These are phyloP conservation scores for Imbricaverruca yamaguchii DNA, from an alignment of 2,888 invertebrate species.

Conservation along the genomic window DNA sequence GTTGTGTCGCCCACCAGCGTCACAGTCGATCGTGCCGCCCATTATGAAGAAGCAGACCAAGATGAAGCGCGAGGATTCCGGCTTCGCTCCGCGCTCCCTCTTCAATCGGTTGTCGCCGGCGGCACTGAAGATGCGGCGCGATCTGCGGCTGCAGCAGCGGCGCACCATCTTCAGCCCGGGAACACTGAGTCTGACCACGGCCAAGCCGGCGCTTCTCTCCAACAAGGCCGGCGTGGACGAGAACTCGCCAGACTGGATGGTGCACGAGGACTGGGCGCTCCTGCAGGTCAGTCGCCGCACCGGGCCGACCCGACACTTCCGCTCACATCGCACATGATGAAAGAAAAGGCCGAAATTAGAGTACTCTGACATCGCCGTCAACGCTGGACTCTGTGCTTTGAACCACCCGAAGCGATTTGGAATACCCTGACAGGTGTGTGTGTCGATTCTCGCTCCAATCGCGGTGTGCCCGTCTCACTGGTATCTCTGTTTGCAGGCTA, in stretches of 20 bases:
- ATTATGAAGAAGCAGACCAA: constrained; percentile 49
- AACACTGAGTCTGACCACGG: constrained; percentile 34
- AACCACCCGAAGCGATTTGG: constrained; percentile 1
- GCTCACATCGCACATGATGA: background rate
- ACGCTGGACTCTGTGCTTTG: constrained; percentile 16
- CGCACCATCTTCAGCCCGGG: constrained; percentile 29
- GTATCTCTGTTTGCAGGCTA: constrained; percentile 28
- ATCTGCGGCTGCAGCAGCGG: constrained; percentile 40
- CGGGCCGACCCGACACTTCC: no score
- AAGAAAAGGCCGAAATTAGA: constrained; percentile 15
- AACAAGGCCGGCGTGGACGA: constrained; percentile 32
- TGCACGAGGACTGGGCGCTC: constrained; percentile 82
- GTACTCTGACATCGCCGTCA: background rate
- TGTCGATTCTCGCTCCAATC: no score
- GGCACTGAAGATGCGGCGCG: constrained; percentile 64
- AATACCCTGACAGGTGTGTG: no score
- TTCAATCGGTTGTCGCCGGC: constrained; percentile 72
- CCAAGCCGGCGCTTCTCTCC: constrained; percentile 32
- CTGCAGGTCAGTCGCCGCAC: constrained; percentile 51
- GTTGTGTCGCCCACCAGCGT: background rate
- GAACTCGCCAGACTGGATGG: constrained; percentile 68
- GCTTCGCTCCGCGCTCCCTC: constrained; percentile 67
- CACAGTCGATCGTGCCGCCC: constrained; percentile 21
- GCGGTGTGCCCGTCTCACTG: no score
- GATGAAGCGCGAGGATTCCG: constrained; percentile 50